phyloP scores from a whole-genome alignment of 2,113 vertebrate genomes.

The Orientallactaga bullata region DNA sequence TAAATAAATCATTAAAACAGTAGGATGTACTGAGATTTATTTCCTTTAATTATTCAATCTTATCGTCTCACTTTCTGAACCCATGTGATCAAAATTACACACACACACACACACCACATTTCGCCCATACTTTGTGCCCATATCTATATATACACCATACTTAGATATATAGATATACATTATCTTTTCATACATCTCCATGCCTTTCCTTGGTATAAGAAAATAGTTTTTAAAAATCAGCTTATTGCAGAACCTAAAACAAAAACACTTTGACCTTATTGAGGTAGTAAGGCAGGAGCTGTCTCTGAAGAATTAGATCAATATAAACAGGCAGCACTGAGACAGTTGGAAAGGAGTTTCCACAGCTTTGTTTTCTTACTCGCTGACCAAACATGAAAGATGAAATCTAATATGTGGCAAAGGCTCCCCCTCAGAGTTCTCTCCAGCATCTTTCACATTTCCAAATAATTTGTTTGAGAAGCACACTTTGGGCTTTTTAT shows the following conservation, averaged over 20 bases:
- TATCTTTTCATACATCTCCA: not conserved
- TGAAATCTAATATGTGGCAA: conserved; percentile 66
- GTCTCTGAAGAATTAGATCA: conserved; percentile 59
- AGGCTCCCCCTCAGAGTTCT: conserved; percentile 57
- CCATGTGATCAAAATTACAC: not conserved
- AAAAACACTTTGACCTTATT: not conserved
- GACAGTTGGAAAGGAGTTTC: conserved; percentile 63
- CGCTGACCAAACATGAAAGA: conserved; percentile 67
- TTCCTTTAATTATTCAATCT: conserved; percentile 6
- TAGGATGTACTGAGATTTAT: conserved; percentile 4
- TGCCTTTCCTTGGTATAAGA: not conserved
- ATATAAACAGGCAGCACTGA: conserved; percentile 49
- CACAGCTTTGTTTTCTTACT: conserved; percentile 73
- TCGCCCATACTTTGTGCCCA: not conserved
- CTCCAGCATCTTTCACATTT: conserved; percentile 66
- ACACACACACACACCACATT: too few species aligned
- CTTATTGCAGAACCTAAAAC: conserved; percentile 9
- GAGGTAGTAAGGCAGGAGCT: not conserved
- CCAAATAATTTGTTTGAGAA: conserved; percentile 79
- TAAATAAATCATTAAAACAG: not conserved
- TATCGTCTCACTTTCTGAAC: not conserved
- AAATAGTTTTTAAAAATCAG: conserved; percentile 8
- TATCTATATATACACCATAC: too few species aligned
- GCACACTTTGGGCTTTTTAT: conserved; percentile 72
- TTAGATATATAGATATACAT: not conserved